Evolutionary conservation across 1,140 invertebrate genomes (phyloP).

Genomic region (Telenomus remus): DNA sequence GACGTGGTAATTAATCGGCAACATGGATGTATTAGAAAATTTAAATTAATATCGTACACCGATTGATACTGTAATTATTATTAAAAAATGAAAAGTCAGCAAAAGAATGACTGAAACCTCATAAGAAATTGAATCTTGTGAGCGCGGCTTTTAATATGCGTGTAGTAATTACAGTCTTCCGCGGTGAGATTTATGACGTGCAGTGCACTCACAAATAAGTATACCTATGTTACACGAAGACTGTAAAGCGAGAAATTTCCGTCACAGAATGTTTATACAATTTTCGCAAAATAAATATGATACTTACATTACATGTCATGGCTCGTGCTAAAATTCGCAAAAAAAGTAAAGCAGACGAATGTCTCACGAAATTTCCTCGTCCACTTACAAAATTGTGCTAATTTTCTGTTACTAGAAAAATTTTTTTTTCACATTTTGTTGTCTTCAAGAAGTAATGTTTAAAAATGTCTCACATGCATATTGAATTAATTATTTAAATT

Average conservation of each 20-base stretch:
- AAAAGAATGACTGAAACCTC: conserved; percentile 23
- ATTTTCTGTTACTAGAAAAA: too few species aligned
- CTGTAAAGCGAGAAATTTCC: conserved; percentile 62
- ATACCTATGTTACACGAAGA: conserved; percentile 58
- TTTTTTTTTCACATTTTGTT: too few species aligned
- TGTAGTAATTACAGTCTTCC: conserved; percentile 72
- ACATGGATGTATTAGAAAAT: conserved; percentile 18
- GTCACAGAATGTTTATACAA: conserved; percentile 64
- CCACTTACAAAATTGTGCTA: too few species aligned
- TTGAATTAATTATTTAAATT: too few species aligned
- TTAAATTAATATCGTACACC: conserved; percentile 16
- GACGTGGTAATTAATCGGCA: conserved; percentile 24
- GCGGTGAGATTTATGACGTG: conserved; percentile 69
- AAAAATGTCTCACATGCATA: too few species aligned
- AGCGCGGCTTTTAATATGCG: conserved; percentile 70
- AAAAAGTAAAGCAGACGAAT: conserved; percentile 57
- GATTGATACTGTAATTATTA: conserved; percentile 41
- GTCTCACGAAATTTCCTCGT: conserved; percentile 49
- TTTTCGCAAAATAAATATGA: conserved; percentile 60
- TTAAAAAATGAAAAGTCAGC: conserved; percentile 21
- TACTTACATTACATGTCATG: conserved; percentile 53
- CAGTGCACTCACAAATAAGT: conserved; percentile 67
- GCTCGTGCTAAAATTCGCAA: conserved; percentile 55
- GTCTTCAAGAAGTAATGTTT: too few species aligned
- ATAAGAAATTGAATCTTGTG: conserved; percentile 59